Evolutionary conservation across 2,113 vertebrate species (phyloP), one percentile per base, ranked within the genome.

Genomic region (Rhegmatorhina hoffmannsi): DNA sequence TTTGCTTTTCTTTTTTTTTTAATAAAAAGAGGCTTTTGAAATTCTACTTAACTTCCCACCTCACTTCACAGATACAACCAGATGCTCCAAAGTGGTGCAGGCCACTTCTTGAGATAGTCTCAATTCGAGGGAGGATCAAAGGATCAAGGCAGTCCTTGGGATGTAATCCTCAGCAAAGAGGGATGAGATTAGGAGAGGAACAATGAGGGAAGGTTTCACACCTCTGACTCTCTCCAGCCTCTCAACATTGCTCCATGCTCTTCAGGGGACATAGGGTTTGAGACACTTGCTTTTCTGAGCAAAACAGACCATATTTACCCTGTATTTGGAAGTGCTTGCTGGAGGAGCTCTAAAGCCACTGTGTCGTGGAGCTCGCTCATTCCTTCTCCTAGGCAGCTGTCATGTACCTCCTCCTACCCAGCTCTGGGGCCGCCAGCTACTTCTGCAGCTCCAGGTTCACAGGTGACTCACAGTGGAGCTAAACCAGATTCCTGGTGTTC

Each of bases 171-270:
- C 70, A 78, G 60, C 14, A 88, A 90, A 83, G 56, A 81, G 60
- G 50, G 53, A 68, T 3, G 2, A 94, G 82, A 90, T 74, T 60
- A 78, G 19, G 53, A 80, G 33, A 67, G 38, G 88, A 17, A 55
- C n/a, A 77, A 31, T 0, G 0, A 86, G 12, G 56, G 68, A 81
- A 69, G 47, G 8, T 21, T 26, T 66, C 82, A 56, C 40, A 83
- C 18, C 17, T 80, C 44, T 28, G 47, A 8, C 50, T 70, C 36
- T 40, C 50, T 79, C 46, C 63, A 95, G 25, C 43, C 13, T 69
- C 46, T 79, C 3, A 1, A 6, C 15, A 1, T n/a, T 3, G 0
- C 17, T 73, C 40, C 21, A 14, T 2, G 2, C 15, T 68, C 13
- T 75, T 47, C 77, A 60, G 7, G 2, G 26, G 15, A 44, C 6